Base-by-base conservation (phyloP, 2,113 vertebrate genomes). In the Leptobrachium leishanense region DNA sequence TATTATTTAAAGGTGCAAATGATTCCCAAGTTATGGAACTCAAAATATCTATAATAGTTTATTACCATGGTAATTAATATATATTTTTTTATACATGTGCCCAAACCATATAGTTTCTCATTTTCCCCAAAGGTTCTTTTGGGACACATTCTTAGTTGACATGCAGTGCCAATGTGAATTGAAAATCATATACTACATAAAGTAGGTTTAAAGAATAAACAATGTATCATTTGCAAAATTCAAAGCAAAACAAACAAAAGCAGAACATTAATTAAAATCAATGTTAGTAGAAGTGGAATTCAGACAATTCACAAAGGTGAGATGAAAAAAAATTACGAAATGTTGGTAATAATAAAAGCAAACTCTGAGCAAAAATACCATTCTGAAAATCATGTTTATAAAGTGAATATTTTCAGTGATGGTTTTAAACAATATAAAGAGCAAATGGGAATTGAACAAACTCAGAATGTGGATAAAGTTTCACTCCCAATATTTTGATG, bases 401-500 rank as follows among this genome's bases (percentile, higher is more conserved):
- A 79, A 79, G 42, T 65, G 15, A 39, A 43, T 72, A 65, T 72
- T 66, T n/a, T 42, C 62, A 72, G 54, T 73, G 70, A 57, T 10
- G 50, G 46, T 73, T 79, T 66, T 72, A 79, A 79, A 79, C 7
- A 65, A 8, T n/a, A 43, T 46, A 12, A 72, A 3, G 55, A n/a
- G 53, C 43, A 72, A 66, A 44, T n/a, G 13, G 68, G 44, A 79
- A 39, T 13, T 72, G 50, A 66, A 20, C 63, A 66, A 72, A 9
- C 54, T 15, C 2, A 43, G 12, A 11, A 8, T 57, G 31, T 46
- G 67, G 63, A 79, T 73, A 20, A 43, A 55, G 50, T 55, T 79
- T 73, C 53, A 40, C 50, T 44, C 5, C 41, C 59, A 67, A 40
- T 65, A 59, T 79, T 72, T 66, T 79, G 46, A 42, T 13, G 44